These are phyloP conservation scores for Capreolus pygargus DNA, from an alignment of 2,113 vertebrate genomes.

Conservation along the genomic window DNA sequence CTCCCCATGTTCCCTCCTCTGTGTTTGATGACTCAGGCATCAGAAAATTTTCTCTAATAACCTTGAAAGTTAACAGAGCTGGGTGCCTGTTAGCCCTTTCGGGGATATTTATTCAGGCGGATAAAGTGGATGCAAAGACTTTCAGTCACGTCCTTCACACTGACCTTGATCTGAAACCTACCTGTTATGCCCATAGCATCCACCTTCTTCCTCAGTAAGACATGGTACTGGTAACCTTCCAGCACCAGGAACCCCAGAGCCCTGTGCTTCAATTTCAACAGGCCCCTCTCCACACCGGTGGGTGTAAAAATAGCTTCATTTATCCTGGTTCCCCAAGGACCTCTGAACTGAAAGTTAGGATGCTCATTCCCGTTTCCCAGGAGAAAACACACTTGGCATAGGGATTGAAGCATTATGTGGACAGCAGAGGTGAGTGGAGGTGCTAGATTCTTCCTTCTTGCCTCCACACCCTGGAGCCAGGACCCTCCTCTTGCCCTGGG, in stretches of 20 bases:
- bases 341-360: background rate
- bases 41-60: background rate
- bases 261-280: background rate
- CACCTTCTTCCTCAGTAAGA: background rate
- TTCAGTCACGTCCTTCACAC: background rate
- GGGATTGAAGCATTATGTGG: background rate
- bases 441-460: background rate
- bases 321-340: background rate
- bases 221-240: too few species aligned
- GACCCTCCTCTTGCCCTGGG: background rate
- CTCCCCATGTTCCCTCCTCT: slow-evolving; percentile 28
- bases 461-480: background rate
- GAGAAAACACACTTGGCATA: background rate
- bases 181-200: accelerated
- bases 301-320: background rate
- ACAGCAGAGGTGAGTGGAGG: background rate
- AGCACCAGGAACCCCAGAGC: background rate
- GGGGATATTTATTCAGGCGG: background rate
- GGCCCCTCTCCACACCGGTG: background rate
- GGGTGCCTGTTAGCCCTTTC: background rate
- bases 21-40: background rate
- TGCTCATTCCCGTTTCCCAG: background rate
- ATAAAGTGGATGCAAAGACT: background rate
- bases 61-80: background rate
- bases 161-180: background rate